Evolutionary conservation across 2,113 vertebrate genomes (phyloP).

Genomic region (Orthochromis malagaraziensis): DNA sequence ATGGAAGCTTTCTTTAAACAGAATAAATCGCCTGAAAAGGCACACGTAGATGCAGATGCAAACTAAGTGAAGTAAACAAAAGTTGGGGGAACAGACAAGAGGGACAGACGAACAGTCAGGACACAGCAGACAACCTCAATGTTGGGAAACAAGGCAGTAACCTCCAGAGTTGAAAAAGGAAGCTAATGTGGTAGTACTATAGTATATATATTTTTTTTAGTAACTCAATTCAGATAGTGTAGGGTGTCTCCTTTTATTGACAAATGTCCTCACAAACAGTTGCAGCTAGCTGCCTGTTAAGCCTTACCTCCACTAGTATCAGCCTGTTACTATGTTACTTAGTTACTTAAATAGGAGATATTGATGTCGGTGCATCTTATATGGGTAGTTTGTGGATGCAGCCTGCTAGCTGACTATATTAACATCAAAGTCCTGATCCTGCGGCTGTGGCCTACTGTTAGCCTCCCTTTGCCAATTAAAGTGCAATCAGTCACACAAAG

Average conservation of each 20-base stretch:
- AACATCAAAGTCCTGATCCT: not conserved
- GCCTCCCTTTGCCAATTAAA: conserved; percentile 63
- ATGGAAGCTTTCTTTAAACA: not conserved
- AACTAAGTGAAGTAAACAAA: not conserved
- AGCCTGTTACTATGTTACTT: not conserved
- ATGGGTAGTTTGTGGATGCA: not conserved
- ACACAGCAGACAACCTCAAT: not conserved
- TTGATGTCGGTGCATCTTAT: not conserved
- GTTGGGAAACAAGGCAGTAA: not conserved
- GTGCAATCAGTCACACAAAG: conserved; percentile 67
- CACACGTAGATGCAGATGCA: not conserved
- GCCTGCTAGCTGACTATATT: not conserved
- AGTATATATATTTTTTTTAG: rapidly evolving
- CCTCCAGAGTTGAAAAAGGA: not conserved
- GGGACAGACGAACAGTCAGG: not conserved
- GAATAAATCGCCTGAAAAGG: not conserved
- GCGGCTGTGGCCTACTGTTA: not conserved
- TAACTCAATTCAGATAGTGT: not conserved
- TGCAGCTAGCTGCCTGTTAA: not conserved
- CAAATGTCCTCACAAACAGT: not conserved
- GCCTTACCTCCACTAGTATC: not conserved
- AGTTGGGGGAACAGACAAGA: not conserved
- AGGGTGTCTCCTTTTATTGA: not conserved
- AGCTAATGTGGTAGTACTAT: not conserved
- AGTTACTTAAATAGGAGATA: not conserved